Evolutionary conservation across 2,888 invertebrate species (phyloP).

Genomic region (Acanthosoma haemorrhoidale): DNA sequence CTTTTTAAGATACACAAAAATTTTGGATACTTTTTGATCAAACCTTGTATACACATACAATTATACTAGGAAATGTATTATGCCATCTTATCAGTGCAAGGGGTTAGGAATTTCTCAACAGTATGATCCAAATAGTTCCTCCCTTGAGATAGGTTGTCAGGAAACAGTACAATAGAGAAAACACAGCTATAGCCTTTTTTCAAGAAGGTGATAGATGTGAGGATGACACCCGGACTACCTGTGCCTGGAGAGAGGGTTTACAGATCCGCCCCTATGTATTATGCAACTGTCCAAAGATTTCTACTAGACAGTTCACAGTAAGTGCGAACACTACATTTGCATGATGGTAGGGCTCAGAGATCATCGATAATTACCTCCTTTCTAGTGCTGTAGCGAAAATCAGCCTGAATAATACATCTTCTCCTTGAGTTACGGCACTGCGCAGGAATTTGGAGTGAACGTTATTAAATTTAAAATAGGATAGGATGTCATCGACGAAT

Average conservation of each 20-base stretch:
- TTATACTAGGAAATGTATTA: no score
- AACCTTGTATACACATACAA: no score
- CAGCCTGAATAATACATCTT: neutral
- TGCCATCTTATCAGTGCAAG: no score
- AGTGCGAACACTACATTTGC: neutral
- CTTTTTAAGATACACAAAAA: no score
- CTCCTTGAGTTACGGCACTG: neutral
- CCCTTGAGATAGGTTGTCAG: no score
- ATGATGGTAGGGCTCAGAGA: neutral
- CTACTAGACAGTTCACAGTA: neutral
- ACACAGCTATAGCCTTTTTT: no score
- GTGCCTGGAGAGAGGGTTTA: slow-evolving; percentile 6
- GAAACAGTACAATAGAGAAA: no score
- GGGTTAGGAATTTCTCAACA: no score
- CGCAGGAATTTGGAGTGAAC: neutral
- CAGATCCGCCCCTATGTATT: neutral
- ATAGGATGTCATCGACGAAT: neutral
- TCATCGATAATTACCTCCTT: neutral
- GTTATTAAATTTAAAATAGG: neutral
- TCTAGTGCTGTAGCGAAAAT: neutral
- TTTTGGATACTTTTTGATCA: no score
- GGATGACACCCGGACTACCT: neutral
- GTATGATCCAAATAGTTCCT: no score
- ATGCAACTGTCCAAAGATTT: neutral
- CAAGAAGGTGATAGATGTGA: no score